Evolutionary conservation across 2,888 invertebrate species (phyloP), one percentile per base, ranked within the genome.

Genomic region (Diplazon laetatorius): DNA sequence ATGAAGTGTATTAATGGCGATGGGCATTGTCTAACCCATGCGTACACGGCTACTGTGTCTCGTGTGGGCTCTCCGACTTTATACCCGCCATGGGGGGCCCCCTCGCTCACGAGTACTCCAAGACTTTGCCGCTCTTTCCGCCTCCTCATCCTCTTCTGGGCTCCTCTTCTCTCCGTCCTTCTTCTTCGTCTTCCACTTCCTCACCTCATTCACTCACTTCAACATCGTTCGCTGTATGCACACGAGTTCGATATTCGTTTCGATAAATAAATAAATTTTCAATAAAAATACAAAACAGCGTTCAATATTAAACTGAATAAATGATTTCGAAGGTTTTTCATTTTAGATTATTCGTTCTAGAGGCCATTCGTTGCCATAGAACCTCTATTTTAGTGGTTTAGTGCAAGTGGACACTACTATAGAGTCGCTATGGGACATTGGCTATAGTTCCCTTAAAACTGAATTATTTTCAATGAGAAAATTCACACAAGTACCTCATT

Each of bases 1-100:
- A 90, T 90, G 91, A 91, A 91, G 91, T 90, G 90, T 90, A 91
- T 91, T 91, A 91, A 91, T 91, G 90, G n/a, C 88, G 86, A 84
- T 85, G 86, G 85, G 90, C 88, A 91, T 91, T 91, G 91, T 91
- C 88, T 90, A 90, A 90, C 88, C 88, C 85, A 85, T 88, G 85
- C 85, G 86, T 89, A 89, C 90, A 89, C 84, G 88, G 89, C 90
- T 91, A 90, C 90, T 89, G 90, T n/a, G n/a, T n/a, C n/a, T 89
- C 90, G 85, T 89, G 86, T 85, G 84, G 87, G 78, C 83, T 80
- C 83, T 80, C 88, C 87, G 83, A 87, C 87, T 88, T 88, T 86
- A 85, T 87, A n/a, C 84, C 87, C 90, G 74, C 89, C 84, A 85
- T 89, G 89, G 90, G 90, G 88, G 90, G 89, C 84, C 89, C 83